Base-by-base conservation (phyloP, 2,888 invertebrate species). In the Platycheirus albimanus region DNA sequence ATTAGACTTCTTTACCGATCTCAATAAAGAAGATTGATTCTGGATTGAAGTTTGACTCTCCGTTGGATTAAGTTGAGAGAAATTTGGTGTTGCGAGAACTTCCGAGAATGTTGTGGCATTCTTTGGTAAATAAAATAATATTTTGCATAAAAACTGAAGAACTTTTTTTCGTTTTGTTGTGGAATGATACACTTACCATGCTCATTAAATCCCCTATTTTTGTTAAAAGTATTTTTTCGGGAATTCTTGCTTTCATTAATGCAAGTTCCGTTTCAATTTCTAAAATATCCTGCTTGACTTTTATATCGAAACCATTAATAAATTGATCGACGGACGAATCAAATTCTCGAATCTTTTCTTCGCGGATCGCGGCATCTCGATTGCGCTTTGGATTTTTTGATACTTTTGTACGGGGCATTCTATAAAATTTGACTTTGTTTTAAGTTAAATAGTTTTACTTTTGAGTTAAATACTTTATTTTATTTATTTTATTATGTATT, bases 351-450 rank as follows among this genome's bases (percentile, higher is more conserved):
- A 90, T 84, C 67, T 88, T 89, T 69, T 88, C 88, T 74, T 90
- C 90, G n/a, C 88, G 90, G 72, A 88, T 88, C 24, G 90, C 88
- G 3, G 87, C 88, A 41, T 90, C 90, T 8, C 90, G 90, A 83
- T 90, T 90, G 11, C 90, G 88, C 67, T 90, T 90, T 0, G 88
- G 85, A 80, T 88, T 89, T 78, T 89, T 90, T 28, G 90, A 86
- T 76, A 90, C 86, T 84, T 90, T 90, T n/a, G 90, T 90, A 49
- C 90, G 89, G 66, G 90, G 90, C 90, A 90, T 90, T 66, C n/a
- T 61, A 1, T 33, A 8, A 33, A 33, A 33, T 33, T 33, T 24
- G 3, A 24, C 24, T 24, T n/a, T n/a, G n/a, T n/a, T n/a, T n/a
- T n/a, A n/a, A n/a, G n/a, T n/a, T n/a, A n/a, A n/a, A n/a, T n/a